These are phyloP conservation scores for Strigamia crassipes DNA, from an alignment of 2,888 invertebrate species.

Conservation along the genomic window DNA sequence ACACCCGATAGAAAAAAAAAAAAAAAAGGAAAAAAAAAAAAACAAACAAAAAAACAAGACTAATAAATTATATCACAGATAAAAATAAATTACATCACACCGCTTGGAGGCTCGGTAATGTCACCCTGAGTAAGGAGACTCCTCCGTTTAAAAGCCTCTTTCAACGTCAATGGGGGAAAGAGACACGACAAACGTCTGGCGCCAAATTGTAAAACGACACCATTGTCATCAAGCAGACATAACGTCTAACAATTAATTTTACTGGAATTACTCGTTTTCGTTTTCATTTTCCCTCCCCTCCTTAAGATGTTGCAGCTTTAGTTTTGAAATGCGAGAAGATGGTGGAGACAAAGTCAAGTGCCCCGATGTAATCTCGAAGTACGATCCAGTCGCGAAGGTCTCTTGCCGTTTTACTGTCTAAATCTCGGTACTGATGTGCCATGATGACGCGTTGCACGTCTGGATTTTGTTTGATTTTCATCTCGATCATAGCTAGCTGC, in stretches of 20 bases:
- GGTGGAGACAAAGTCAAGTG: conserved; percentile 65
- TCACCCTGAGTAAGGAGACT: conserved; percentile 21
- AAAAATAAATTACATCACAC: conserved; percentile 21
- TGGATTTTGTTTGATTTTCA: conserved; percentile 62
- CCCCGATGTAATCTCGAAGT: conserved; percentile 68
- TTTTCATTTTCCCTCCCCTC: background rate
- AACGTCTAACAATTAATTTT: conserved; percentile 18
- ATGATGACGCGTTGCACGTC: conserved; percentile 58
- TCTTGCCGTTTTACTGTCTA: conserved; percentile 59
- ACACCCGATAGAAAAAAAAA: background rate
- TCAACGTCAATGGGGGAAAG: background rate
- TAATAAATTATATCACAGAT: conserved; percentile 16
- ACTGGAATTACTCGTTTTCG: background rate
- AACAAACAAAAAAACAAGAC: background rate
- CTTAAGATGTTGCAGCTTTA: background rate
- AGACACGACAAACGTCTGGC: conserved; percentile 8
- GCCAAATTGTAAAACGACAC: conserved; percentile 12
- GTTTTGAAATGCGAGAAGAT: conserved; percentile 56
- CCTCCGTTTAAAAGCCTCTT: conserved; percentile 10
- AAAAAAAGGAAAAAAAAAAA: background rate
- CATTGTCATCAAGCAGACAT: conserved; percentile 11
- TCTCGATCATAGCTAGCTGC: conserved; percentile 65
- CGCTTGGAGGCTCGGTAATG: conserved; percentile 10
- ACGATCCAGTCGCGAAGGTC: conserved; percentile 68
- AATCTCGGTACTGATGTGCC: conserved; percentile 57